Base-by-base conservation (phyloP, 2,113 vertebrate genomes). In the Rhabdomys dilectus region DNA sequence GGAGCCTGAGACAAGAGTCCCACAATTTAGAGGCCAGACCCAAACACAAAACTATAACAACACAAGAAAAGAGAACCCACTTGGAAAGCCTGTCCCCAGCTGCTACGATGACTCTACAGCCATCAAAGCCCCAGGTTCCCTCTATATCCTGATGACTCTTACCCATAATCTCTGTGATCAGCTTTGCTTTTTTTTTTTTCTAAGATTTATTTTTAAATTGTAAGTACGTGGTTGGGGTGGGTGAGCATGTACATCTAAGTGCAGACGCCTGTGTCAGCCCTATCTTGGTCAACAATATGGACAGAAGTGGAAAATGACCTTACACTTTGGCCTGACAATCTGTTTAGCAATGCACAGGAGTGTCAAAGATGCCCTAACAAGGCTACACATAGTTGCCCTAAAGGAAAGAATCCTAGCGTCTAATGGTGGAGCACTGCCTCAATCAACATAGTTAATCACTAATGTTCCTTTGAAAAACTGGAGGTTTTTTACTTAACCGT, bases 201-300 rank as follows among this genome's bases (percentile, higher is more conserved):
- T 39, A 58, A n/a, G 53, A 39, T 39, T 58, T 58, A 58, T 26
- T 39, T 82, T 82, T 82, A 82, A 58, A n/a, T 58, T 81, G 3
- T 81, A 82, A 82, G 21, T n/a, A 15, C 11, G 56, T 39, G 53
- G 21, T 26, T 26, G 19, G 34, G 29, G 19, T 81, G 21, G 34
- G 36, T 24, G 6, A 12, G 22, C 78, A 58, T n/a, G 21, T 4
- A 58, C 36, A 26, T 15, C 36, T n/a, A 82, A 39, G 36, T 15
- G 36, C 36, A 8, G 53, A 13, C 39, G 21, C 78, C 34, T 58
- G 78, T 3, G 21, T 8, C 77, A 17, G 77, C 45, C 88, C 45
- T 45, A 5, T 36, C 56, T 16, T 1, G 5, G 31, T 31, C 8
- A 19, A 19, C 13, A 42, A 0, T 39, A 15, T 1, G n/a, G 66